Conservation (phyloP, 2,797 vertebrate species). For the Chromis chromis region DNA sequence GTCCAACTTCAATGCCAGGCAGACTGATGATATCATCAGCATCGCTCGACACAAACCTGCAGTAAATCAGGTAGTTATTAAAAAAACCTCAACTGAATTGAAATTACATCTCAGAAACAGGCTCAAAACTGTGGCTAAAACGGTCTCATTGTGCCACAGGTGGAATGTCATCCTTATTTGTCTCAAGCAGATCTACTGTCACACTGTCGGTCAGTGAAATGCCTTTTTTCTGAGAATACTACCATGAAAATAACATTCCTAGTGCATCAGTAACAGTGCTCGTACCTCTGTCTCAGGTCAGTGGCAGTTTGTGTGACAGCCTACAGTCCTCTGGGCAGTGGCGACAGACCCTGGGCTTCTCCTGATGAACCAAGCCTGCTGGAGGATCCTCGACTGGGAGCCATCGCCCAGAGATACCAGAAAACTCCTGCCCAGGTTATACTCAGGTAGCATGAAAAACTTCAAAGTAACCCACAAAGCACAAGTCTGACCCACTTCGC, state of each 20-base stretch:
- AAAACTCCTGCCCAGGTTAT: constrained; percentile 82
- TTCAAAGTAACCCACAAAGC: neutral
- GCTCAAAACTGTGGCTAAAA: neutral
- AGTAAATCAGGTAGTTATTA: constrained; percentile 87
- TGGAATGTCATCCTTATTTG: constrained; percentile 85
- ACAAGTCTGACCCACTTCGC: neutral
- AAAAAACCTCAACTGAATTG: neutral
- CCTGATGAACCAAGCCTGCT: constrained; percentile 77
- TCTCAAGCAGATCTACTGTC: constrained; percentile 78
- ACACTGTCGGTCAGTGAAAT: constrained; percentile 77
- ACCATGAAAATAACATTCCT: neutral
- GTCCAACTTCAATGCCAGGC: constrained; percentile 85
- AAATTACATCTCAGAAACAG: neutral
- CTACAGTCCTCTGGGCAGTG: constrained; percentile 85
- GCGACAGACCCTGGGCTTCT: constrained; percentile 84
- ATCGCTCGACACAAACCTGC: constrained; percentile 79
- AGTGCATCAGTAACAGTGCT: neutral
- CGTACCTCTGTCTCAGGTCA: constrained; percentile 55
- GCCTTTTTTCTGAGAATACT: neutral
- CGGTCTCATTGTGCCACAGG: constrained; percentile 59
- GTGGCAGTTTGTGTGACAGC: constrained; percentile 77
- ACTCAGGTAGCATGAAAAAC: constrained; percentile 69
- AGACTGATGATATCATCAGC: constrained; percentile 80
- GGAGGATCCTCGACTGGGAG: constrained; percentile 72
- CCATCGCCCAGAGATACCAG: constrained; percentile 67